Evolutionary conservation across 2,888 invertebrate species (phyloP).

Genomic region (Troides oblongomaculatus): DNA sequence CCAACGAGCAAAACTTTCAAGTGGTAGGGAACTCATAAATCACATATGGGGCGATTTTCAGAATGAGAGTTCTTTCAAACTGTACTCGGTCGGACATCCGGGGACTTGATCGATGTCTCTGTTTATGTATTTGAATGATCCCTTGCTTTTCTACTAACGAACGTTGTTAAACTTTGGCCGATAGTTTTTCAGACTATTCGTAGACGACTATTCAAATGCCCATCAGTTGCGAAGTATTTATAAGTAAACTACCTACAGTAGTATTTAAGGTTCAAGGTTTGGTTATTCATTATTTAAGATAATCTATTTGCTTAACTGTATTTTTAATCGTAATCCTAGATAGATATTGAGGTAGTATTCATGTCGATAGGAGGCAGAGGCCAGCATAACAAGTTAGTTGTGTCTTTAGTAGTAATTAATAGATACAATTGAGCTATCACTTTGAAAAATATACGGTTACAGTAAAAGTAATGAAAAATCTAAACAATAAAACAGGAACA

Average conservation of each 20-base stretch:
- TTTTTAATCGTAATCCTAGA: too few relatives aligned
- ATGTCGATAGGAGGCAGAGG: too few relatives aligned
- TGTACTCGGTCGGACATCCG: constrained; percentile 21
- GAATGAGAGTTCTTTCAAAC: constrained; percentile 29
- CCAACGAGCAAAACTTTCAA: constrained; percentile 17
- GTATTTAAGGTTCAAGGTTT: too few relatives aligned
- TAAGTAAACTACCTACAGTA: not conserved
- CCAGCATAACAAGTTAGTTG: too few relatives aligned
- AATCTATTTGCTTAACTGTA: too few relatives aligned
- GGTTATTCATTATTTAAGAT: too few relatives aligned
- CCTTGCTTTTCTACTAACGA: not conserved
- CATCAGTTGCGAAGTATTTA: not conserved
- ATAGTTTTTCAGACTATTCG: constrained; percentile 1
- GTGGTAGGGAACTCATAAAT: constrained; percentile 25
- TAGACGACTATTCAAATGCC: not conserved
- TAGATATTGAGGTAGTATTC: too few relatives aligned
- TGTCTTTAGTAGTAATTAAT: too few relatives aligned
- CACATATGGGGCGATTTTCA: constrained; percentile 26
- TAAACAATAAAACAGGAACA: too few relatives aligned
- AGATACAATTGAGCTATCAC: too few relatives aligned
- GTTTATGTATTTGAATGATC: constrained; percentile 21
- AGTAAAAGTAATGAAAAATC: too few relatives aligned
- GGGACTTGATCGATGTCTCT: constrained; percentile 24
- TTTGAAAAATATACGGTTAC: too few relatives aligned
- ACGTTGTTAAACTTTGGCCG: constrained; percentile 1